These are phyloP conservation scores for Cephus runcator DNA, from an alignment of 2,888 invertebrate species.

Conservation along the genomic window DNA sequence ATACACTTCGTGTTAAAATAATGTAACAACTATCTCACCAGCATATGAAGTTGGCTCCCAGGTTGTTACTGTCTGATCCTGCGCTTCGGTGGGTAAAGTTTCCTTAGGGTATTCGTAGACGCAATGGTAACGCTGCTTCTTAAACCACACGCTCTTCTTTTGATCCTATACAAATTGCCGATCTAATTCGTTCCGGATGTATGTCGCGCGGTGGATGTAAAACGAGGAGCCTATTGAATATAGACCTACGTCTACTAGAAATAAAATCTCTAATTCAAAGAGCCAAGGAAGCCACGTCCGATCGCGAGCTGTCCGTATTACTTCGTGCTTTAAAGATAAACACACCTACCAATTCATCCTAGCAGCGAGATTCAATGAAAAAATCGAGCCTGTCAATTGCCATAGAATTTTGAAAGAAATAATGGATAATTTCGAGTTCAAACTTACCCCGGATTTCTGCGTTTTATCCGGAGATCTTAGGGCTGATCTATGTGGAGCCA, in stretches of 20 bases:
- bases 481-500: slow-evolving; percentile 81
- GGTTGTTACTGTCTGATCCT: slow-evolving; percentile 45
- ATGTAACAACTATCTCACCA: slow-evolving; percentile 44
- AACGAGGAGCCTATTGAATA: not conserved
- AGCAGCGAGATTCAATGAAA: slow-evolving; percentile 47
- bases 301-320: not conserved
- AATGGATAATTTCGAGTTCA: not conserved
- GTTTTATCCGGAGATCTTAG: slow-evolving; percentile 73
- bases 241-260: not conserved
- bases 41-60: slow-evolving; percentile 58
- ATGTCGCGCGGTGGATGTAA: not conserved
- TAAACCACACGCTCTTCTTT: slow-evolving; percentile 82
- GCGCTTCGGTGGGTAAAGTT: slow-evolving; percentile 65
- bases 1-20: not conserved
- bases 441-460: slow-evolving; percentile 60
- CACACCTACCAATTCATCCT: slow-evolving; percentile 62
- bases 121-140: slow-evolving; percentile 85
- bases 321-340: not conserved
- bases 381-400: slow-evolving; percentile 29
- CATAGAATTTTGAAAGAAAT: slow-evolving; percentile 16
- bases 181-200: slow-evolving; percentile 18
- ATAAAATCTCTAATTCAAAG: not conserved
- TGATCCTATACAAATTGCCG: slow-evolving; percentile 66
- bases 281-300: not conserved
- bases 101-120: slow-evolving; percentile 87